Evolutionary conservation across 1,140 invertebrate genomes (phyloP).

Genomic region (Lepidurus apus): DNA sequence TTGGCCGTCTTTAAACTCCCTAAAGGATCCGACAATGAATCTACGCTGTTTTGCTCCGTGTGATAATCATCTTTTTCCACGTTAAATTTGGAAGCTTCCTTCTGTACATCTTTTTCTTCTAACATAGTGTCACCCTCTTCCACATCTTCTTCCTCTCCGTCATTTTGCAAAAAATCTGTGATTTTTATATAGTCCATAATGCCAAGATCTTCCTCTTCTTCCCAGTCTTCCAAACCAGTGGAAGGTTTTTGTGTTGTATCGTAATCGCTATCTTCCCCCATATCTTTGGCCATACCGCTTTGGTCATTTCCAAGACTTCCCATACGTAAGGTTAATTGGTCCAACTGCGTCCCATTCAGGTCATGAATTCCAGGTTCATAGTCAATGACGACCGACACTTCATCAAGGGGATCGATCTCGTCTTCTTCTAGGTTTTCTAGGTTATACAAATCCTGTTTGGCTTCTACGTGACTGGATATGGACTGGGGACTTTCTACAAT

Average conservation of each 20-base stretch:
- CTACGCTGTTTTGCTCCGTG: not conserved
- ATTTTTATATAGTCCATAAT: not conserved
- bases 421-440: constrained; percentile 44
- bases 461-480: not conserved
- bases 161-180: not conserved
- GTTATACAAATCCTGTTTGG: not conserved
- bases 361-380: constrained; percentile 31
- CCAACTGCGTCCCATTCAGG: constrained; percentile 38
- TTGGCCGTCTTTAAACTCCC: not conserved
- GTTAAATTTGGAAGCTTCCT: not conserved
- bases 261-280: not conserved
- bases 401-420: constrained; percentile 45
- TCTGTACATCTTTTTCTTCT: not conserved
- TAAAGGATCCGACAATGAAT: not conserved
- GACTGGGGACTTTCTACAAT: not conserved
- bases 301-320: not conserved
- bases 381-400: constrained; percentile 41
- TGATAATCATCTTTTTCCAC: not conserved
- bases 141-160: not conserved
- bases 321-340: constrained; percentile 23
- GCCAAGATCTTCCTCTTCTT: not conserved
- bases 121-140: not conserved
- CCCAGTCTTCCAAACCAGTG: not conserved
- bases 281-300: not conserved
- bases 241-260: not conserved